These are phyloP conservation scores for Criorhina ranunculi DNA, from an alignment of 2,888 invertebrate genomes.

Conservation along the genomic window DNA sequence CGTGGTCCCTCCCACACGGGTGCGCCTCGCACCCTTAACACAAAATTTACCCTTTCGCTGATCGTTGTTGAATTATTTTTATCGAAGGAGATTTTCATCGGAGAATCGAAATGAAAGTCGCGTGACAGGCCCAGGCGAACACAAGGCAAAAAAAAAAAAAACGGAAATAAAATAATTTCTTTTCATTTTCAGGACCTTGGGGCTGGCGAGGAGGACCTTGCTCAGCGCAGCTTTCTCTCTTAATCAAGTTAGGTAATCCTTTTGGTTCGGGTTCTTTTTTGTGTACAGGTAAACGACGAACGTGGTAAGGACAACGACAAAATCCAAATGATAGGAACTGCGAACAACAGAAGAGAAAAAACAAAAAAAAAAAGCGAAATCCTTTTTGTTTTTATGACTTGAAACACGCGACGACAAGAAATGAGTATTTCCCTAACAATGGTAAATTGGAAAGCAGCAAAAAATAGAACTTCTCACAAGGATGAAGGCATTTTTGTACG, in stretches of 20 bases:
- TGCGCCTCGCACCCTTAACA: background rate
- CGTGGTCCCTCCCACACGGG: slow-evolving; percentile 20
- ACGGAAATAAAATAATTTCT: slow-evolving; percentile 41
- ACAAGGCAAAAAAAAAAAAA: slow-evolving; percentile 9
- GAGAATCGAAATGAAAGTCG: slow-evolving; percentile 62
- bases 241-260: slow-evolving; percentile 67
- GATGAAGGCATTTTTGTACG: slow-evolving; percentile 8
- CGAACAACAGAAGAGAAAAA: slow-evolving; percentile 10
- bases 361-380: slow-evolving; percentile 11
- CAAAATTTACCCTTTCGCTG: slow-evolving; percentile 51
- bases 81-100: slow-evolving; percentile 53
- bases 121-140: slow-evolving; percentile 58
- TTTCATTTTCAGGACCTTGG: slow-evolving; percentile 32
- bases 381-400: slow-evolving; percentile 68
- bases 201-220: slow-evolving; percentile 2
- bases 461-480: slow-evolving; percentile 49
- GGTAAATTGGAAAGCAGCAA: slow-evolving; percentile 43
- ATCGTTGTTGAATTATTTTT: slow-evolving; percentile 65
- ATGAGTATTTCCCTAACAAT: slow-evolving; percentile 58
- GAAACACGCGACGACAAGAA: slow-evolving; percentile 66
- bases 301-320: slow-evolving; percentile 17
- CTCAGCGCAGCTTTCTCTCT: slow-evolving; percentile 39
- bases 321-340: slow-evolving; percentile 51
- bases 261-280: slow-evolving; percentile 33
- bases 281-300: slow-evolving; percentile 61